A percentile compares a stretch with the other conserved stretches of the same genome.
phyloP scores from a whole-genome alignment of 2,888 invertebrate species.

The Scrobipalpa costella region DNA sequence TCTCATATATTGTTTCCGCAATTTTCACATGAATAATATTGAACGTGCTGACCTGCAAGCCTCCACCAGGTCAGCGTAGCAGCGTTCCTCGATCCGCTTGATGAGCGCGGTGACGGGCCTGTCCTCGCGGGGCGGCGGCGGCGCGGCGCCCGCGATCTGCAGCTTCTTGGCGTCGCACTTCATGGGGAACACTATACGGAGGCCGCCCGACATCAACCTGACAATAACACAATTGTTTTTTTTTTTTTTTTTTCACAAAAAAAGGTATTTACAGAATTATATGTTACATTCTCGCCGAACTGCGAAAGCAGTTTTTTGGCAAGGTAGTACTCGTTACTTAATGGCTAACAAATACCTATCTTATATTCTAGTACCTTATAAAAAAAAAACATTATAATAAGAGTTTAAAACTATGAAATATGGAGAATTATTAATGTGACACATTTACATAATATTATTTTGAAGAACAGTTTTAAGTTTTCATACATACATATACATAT shows the following conservation, averaged over 20 bases:
- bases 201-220: constrained; percentile 75
- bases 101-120: constrained; percentile 58
- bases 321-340: too few species aligned
- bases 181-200: constrained; percentile 78
- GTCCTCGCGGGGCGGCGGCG: constrained; percentile 38
- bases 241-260: neutral
- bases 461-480: too few species aligned
- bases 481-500: too few species aligned
- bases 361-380: too few species aligned
- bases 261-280: too few species aligned
- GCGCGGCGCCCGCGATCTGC: constrained; percentile 42
- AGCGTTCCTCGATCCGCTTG: constrained; percentile 79
- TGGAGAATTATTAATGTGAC: too few species aligned
- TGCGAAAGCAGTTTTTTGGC: too few species aligned
- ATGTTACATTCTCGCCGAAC: too few species aligned
- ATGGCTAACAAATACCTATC: too few species aligned
- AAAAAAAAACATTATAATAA: too few species aligned
- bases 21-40: neutral
- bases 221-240: neutral
- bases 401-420: too few species aligned
- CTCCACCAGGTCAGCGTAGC: constrained; percentile 85
- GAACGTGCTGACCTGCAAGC: constrained; percentile 78
- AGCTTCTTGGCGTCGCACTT: constrained; percentile 58
- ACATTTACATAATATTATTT: too few species aligned
- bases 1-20: neutral